Evolutionary conservation across 2,888 invertebrate species (phyloP), one percentile per base, ranked within the genome.

Genomic region (Cancer borealis): DNA sequence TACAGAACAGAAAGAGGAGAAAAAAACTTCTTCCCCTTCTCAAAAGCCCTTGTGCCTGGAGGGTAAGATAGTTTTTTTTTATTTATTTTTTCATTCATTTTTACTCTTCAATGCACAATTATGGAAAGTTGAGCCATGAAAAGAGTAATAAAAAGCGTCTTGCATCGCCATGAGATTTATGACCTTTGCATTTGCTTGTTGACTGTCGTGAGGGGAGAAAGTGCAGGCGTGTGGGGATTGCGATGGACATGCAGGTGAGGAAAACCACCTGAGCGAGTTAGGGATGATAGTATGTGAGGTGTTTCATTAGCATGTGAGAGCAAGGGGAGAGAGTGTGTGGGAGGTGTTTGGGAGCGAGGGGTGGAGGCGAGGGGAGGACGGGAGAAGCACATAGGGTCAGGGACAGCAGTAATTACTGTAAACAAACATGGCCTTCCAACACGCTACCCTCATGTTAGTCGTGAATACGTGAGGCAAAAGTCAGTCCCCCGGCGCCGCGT

Each of bases 371-470:
- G 73, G 73, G 30, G 8, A 66, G 66, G 84, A 84, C 14, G 84
- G 3, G 84, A 39, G 12, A 39, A 39, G 39, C 84, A 84, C n/a
- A 10, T n/a, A 39, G 14, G 84, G 30, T 84, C 84, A 84, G 26
- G 73, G 73, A 73, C 73, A 26, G 26, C 73, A 26, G 73, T 73
- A 73, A 73, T 73, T 73, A 73, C 73, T n/a, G 26, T 73, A 73
- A 73, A 73, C 73, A 73, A 73, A 73, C 73, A 73, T 8, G 73
- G 8, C 26, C 73, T 26, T 73, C 26, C 73, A 73, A 73, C 73
- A 73, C 73, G 73, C 26, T 73, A 73, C 26, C 73, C 10, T 3
- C 73, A 73, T 73, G 73, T 73, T 26, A 10, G 73, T 73, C 73
- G 73, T 73, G n/a, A 73, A 73, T 73, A 26, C 8, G 26, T 73